Percentiles rank a stretch among this genome's conserved stretches.
Evolutionary conservation across 2,797 vertebrate species (phyloP).

Genomic region (Atherinosoma microstoma): DNA sequence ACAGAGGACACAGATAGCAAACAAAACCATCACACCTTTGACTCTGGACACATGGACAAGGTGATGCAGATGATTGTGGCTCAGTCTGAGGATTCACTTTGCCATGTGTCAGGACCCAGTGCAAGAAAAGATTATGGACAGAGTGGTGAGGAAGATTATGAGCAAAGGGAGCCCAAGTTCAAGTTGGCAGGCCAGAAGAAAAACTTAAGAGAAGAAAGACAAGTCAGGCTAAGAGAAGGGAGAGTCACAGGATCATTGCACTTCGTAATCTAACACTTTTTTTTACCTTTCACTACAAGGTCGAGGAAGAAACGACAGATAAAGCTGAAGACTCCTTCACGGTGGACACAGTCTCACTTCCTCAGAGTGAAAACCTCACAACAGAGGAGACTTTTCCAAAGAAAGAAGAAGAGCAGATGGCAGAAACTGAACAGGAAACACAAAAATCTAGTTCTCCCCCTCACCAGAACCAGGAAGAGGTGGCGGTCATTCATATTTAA

Average conservation of each 20-base stretch:
- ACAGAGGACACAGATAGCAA: conserved; percentile 10
- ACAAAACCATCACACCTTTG: conserved; percentile 11
- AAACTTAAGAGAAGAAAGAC: conserved; percentile 1
- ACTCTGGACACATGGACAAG: conserved; percentile 27
- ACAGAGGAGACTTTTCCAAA: conserved; percentile 25
- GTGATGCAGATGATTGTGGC: conserved; percentile 28
- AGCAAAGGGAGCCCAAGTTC: conserved; percentile 2
- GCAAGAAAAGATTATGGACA: not conserved
- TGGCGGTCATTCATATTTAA: conserved; percentile 1
- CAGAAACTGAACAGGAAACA: conserved; percentile 36
- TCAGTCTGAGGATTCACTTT: not conserved
- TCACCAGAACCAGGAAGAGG: conserved; percentile 52
- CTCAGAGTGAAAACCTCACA: conserved; percentile 23
- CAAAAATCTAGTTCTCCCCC: conserved; percentile 28
- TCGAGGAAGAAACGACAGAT: conserved; percentile 20
- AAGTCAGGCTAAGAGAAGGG: conserved; percentile 21
- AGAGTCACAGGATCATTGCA: not conserved
- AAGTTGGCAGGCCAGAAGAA: conserved; percentile 6
- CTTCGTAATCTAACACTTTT: conserved; percentile 1
- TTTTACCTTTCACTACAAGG: conserved; percentile 26
- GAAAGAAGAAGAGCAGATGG: conserved; percentile 14
- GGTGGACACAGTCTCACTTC: conserved; percentile 3
- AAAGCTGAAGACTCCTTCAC: conserved; percentile 15
- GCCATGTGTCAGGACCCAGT: not conserved
- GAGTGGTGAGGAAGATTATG: not conserved